Percentiles rank a stretch among this genome's conserved stretches.
These are phyloP conservation scores for Sylvilagus bachmani DNA, from an alignment of 2,113 vertebrate genomes.

Conservation along the genomic window DNA sequence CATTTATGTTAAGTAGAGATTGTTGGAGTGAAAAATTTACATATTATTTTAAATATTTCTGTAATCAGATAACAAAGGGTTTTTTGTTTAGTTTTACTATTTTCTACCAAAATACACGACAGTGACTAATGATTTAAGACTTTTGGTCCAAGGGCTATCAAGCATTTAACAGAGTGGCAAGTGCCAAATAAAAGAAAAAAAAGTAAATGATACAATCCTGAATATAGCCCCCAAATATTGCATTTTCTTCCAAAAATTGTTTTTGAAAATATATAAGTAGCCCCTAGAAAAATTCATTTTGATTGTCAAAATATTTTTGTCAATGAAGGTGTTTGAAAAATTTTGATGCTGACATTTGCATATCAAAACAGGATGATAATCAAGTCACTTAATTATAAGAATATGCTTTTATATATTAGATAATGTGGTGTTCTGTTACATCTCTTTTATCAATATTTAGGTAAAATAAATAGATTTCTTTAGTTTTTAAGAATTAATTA, in stretches of 20 bases:
- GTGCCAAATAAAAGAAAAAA: neutral
- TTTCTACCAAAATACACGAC: neutral
- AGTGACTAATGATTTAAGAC: neutral
- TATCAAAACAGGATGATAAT: too few species aligned
- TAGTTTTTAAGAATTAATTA: too few species aligned
- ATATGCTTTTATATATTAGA: neutral
- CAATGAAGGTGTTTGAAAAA: too few species aligned
- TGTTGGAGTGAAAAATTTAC: neutral
- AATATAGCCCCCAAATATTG: too few species aligned
- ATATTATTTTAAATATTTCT: slow-evolving; percentile 4
- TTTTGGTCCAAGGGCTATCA: neutral
- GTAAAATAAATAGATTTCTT: too few species aligned
- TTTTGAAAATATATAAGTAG: too few species aligned
- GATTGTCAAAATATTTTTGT: too few species aligned
- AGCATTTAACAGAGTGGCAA: neutral
- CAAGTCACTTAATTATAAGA: too few species aligned
- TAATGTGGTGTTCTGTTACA: neutral
- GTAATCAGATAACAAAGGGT: neutral
- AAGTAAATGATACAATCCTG: too few species aligned
- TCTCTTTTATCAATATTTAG: neutral
- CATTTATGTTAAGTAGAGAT: slow-evolving; percentile 8
- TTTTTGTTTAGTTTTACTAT: neutral
- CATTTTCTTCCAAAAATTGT: too few species aligned
- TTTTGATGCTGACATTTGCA: too few species aligned
- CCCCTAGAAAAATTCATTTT: too few species aligned